Evolutionary conservation across 2,888 invertebrate genomes (phyloP), one percentile per base, ranked within the genome.

Genomic region (Cloeon dipterum): DNA sequence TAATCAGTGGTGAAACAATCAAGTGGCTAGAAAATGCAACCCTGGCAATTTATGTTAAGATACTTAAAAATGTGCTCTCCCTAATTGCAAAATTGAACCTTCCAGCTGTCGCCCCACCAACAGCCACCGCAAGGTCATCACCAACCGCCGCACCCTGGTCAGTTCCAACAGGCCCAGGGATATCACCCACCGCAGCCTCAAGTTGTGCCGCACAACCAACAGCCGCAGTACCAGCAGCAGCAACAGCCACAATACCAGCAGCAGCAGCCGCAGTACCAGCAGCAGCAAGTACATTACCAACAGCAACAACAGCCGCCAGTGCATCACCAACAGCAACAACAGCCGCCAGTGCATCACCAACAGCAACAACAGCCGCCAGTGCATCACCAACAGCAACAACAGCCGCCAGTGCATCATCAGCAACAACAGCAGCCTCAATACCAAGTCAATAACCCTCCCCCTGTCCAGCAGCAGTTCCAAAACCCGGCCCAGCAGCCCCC

Each of bases 391-490:
- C n/a, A n/a, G n/a, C 42, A 42, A 38, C 45, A 40, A 10, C 47
- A 46, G 32, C 43, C 42, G 23, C 45, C 46, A 11, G 41, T 32
- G 3, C 46, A 44, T 40, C 46, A 44, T 37, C 43, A 39, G 10
- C 47, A 49, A 37, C 45, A 42, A 17, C 47, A 46, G 36, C 44
- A 42, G 4, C 47, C 49, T 37, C 45, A 42, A 17, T 47, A 46
- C 36, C 44, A 42, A 4, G 45, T 43, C 4, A 44, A 46, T 4
- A 46, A 44, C 4, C 47, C 48, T 32, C 55, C 49, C 29, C 48
- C 20, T n/a, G 34, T 11, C n/a, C 26, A 36, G 7, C 35, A 41
- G 14, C 44, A 43, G 25, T 43, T 45, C 26, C 42, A 46, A 2
- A 44, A 44, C 7, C 20, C 43, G 38, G n/a, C 45, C 37, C 38